Evolutionary conservation across 2,797 vertebrate genomes (phyloP).

Genomic region (Chelon labrosus): DNA sequence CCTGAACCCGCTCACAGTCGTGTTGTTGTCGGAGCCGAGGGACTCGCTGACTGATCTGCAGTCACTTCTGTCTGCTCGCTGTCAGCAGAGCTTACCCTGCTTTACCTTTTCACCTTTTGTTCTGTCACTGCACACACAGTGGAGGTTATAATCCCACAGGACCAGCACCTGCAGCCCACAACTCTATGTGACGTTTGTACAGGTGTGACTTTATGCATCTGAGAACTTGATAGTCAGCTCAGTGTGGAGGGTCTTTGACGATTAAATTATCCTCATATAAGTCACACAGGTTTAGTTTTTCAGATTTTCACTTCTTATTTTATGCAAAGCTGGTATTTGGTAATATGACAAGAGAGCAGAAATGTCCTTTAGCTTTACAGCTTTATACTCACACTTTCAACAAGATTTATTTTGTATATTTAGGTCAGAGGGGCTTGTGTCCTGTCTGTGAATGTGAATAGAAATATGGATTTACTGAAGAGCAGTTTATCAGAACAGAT

Average conservation of each 20-base stretch:
- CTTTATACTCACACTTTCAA: conserved; percentile 16
- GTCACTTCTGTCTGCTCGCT: conserved; percentile 41
- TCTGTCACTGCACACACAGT: conserved; percentile 1
- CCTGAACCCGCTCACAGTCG: conserved; percentile 43
- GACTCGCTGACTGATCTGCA: conserved; percentile 52
- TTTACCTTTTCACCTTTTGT: conserved; percentile 37
- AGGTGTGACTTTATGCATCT: neutral
- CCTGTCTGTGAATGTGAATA: neutral
- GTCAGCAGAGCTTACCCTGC: conserved; percentile 50
- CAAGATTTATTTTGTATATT: conserved; percentile 14
- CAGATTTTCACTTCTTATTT: neutral
- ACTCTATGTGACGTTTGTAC: neutral
- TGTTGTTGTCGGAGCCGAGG: conserved; percentile 18
- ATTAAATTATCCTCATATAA: rapidly evolving
- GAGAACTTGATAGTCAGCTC: neutral
- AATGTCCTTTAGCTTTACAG: neutral
- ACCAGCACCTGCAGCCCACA: neutral
- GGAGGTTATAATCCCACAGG: neutral
- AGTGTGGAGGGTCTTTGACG: neutral
- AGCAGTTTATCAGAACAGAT: neutral
- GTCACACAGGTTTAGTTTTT: neutral
- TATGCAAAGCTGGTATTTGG: conserved; percentile 21
- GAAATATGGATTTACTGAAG: conserved; percentile 3
- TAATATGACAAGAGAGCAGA: neutral
- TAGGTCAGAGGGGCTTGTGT: conserved; percentile 1